These are phyloP conservation scores for Tapirus terrestris DNA, from an alignment of 2,113 vertebrate genomes.

Conservation along the genomic window DNA sequence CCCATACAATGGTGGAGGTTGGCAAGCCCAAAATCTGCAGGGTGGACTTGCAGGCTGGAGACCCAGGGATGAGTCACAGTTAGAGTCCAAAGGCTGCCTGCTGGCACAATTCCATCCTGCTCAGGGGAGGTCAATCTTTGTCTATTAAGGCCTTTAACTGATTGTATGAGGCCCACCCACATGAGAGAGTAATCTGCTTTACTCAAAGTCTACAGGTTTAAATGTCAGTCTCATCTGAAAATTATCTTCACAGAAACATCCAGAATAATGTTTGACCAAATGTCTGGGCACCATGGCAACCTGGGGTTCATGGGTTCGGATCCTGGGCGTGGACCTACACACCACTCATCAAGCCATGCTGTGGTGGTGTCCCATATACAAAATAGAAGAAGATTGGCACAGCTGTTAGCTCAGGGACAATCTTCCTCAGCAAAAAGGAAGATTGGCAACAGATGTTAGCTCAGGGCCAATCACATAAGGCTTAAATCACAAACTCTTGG, in stretches of 20 bases:
- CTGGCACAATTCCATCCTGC: not conserved
- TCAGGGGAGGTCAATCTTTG: not conserved
- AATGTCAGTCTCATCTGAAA: not conserved
- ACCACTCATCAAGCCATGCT: too few species aligned
- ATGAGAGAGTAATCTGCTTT: not conserved
- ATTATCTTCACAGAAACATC: not conserved
- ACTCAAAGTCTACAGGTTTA: not conserved
- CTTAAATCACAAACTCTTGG: not conserved
- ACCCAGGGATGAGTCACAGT: not conserved
- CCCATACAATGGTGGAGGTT: not conserved
- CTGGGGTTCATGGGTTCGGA: too few species aligned
- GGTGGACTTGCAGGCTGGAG: not conserved
- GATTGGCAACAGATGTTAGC: too few species aligned
- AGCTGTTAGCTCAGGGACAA: too few species aligned
- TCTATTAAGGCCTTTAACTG: not conserved
- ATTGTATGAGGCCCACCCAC: not conserved
- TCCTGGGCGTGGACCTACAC: too few species aligned
- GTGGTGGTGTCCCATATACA: too few species aligned
- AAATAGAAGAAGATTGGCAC: too few species aligned
- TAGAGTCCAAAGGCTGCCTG: fast-evolving
- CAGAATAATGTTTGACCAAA: not conserved
- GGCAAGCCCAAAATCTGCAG: not conserved
- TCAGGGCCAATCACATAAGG: not conserved
- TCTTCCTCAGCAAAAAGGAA: too few species aligned
- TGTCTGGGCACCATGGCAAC: not conserved